A percentile compares a stretch with the other conserved stretches of the same genome.
These are phyloP conservation scores for Oikopleura dioica DNA, from an alignment of 23 tunicate species.

Conservation along the genomic window DNA sequence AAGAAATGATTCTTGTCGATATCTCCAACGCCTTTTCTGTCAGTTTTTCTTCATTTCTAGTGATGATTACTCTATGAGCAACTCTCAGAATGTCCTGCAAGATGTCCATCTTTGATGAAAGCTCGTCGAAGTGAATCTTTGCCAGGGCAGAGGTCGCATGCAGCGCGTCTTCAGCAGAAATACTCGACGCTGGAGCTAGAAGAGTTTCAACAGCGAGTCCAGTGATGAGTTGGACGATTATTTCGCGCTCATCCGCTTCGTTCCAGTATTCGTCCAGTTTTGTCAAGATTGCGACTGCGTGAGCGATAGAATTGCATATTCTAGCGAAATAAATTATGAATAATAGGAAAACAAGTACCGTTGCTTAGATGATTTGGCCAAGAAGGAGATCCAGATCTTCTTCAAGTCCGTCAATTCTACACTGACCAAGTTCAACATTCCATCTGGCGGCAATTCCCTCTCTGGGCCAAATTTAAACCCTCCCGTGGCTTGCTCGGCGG, in stretches of 20 bases:
- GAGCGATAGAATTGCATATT: no score
- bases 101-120: no score
- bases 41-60: no score
- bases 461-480: no score
- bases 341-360: no score
- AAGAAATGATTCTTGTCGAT: no score
- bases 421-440: not conserved
- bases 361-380: not conserved
- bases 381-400: not conserved
- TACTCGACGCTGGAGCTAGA: not conserved
- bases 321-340: no score
- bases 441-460: no score
- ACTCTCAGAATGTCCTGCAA: no score
- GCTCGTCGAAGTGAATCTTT: not conserved
- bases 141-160: not conserved
- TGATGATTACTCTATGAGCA: no score
- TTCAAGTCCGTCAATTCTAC: not conserved
- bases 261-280: not conserved
- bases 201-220: not conserved
- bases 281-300: not conserved
- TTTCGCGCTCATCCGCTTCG: not conserved
- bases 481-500: not conserved
- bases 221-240: not conserved
- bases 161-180: not conserved
- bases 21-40: no score